phyloP scores from a whole-genome alignment of 2,888 invertebrate genomes.

The Diplazon laetatorius region DNA sequence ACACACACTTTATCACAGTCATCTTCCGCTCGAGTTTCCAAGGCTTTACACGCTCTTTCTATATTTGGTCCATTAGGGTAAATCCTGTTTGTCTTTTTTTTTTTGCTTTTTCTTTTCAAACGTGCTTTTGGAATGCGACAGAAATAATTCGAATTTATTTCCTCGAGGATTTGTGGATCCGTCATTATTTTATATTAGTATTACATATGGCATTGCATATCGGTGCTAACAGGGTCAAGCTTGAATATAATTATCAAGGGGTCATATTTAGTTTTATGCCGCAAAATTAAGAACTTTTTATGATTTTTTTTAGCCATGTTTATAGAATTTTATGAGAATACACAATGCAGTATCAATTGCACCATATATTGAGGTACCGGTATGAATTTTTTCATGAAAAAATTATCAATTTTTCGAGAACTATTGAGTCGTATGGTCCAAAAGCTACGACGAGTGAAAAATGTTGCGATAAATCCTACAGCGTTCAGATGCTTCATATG shows the following conservation, averaged over 20 bases:
- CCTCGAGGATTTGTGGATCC: background rate
- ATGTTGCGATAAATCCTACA: no score
- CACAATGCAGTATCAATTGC: no score
- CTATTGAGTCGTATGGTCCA: no score
- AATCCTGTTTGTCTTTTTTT: conserved; percentile 43
- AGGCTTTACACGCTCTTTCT: conserved; percentile 14
- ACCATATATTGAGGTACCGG: no score
- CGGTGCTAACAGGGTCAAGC: background rate
- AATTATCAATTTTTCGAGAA: no score
- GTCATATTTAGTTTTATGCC: no score
- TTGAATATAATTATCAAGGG: background rate
- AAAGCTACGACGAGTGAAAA: no score
- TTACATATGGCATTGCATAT: background rate
- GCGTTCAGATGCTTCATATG: no score
- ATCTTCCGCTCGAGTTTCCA: background rate
- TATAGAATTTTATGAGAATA: no score
- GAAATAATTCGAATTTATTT: background rate
- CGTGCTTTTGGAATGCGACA: background rate
- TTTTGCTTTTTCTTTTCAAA: background rate
- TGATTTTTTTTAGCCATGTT: background rate
- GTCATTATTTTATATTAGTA: background rate
- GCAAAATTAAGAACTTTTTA: background rate
- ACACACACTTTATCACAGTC: background rate
- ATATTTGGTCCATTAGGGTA: conserved; percentile 29
- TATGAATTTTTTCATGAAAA: no score